Evolutionary conservation across 2,113 vertebrate genomes (phyloP).

Genomic region (zebrafish (Danio rerio)): GRCz12tu NC_133177.1:30398501-30399000

Average conservation of each 20-base stretch:
- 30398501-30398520: constrained; percentile 45
- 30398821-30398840: constrained; percentile 51
- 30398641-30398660: constrained; percentile 38
- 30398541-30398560: not conserved
- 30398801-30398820: constrained; percentile 64
- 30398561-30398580: constrained; percentile 28
- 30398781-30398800: constrained; percentile 54
- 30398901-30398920: not conserved
- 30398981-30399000: not conserved
- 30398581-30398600: not conserved
- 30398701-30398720: constrained; percentile 25
- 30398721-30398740: constrained; percentile 22
- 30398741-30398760: constrained; percentile 59
- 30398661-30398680: constrained; percentile 27
- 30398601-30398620: constrained; percentile 6
- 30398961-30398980: constrained; percentile 10
- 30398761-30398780: constrained; percentile 46
- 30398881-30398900: not conserved
- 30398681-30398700: constrained; percentile 50
- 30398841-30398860: constrained; percentile 20
- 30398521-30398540: not conserved
- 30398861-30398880: constrained; percentile 41
- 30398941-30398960: constrained; percentile 15
- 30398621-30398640: constrained; percentile 35
- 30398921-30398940: constrained; percentile 1